Evolutionary conservation across 2,113 vertebrate species (phyloP).

Genomic region (Octodon degus): DNA sequence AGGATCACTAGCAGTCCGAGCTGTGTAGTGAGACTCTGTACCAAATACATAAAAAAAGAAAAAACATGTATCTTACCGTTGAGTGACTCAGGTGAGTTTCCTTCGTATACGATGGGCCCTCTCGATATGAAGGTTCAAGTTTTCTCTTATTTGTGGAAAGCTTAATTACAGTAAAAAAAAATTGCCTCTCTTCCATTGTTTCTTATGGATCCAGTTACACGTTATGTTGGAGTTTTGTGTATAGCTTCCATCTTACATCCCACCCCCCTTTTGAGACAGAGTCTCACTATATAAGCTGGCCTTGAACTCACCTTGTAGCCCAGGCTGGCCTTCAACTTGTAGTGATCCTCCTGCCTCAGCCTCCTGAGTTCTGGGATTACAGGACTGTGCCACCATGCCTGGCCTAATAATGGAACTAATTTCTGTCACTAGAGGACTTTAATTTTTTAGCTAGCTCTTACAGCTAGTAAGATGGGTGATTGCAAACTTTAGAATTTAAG

Average conservation of each 20-base stretch:
- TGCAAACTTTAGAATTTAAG: background rate
- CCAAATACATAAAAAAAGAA: too few relatives aligned
- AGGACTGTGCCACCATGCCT: background rate
- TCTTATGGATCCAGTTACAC: background rate
- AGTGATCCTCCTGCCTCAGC: background rate
- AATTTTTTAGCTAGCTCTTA: constrained; percentile 36
- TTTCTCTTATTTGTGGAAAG: background rate
- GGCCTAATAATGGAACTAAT: background rate
- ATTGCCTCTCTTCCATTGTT: background rate
- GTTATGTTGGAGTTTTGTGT: background rate
- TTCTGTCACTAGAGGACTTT: constrained; percentile 47
- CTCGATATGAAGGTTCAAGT: background rate
- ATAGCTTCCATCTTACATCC: background rate
- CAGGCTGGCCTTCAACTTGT: background rate
- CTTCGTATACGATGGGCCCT: background rate
- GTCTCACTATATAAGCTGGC: background rate
- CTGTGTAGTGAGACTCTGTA: too few relatives aligned
- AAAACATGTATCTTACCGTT: background rate
- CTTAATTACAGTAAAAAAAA: background rate
- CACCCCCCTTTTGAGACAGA: background rate
- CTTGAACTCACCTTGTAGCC: background rate
- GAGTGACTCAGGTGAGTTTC: background rate
- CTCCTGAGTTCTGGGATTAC: background rate
- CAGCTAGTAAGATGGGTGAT: background rate
- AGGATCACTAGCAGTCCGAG: too few relatives aligned